Percentiles rank a stretch among this genome's conserved stretches.
These are phyloP conservation scores for Chrysemys picta DNA, from an alignment of 2,113 vertebrate species.

Conservation along the genomic window DNA sequence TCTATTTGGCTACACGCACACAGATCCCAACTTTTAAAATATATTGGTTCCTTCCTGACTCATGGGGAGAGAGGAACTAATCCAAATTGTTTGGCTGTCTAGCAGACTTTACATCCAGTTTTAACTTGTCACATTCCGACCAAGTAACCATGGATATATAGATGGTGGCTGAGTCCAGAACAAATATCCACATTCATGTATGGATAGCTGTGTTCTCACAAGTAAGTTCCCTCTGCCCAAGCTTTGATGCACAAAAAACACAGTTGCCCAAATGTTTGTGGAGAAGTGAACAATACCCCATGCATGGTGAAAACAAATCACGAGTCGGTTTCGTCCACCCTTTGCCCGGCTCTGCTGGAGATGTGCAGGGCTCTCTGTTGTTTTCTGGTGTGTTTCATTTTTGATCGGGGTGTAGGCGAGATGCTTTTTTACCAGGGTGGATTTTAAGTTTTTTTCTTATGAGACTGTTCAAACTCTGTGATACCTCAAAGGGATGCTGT, in stretches of 20 bases:
- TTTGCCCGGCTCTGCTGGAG: neutral
- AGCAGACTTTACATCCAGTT: constrained; percentile 47
- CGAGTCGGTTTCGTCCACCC: accelerated
- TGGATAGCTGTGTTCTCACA: constrained; percentile 48
- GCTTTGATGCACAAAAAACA: neutral
- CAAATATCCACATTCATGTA: constrained; percentile 12
- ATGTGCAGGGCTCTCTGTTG: accelerated
- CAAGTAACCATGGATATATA: constrained; percentile 56
- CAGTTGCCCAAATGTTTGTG: neutral
- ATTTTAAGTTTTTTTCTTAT: constrained; percentile 55
- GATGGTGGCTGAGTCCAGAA: neutral
- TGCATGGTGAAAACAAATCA: accelerated
- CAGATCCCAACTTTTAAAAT: neutral
- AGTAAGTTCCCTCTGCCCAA: constrained; percentile 36
- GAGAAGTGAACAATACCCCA: neutral
- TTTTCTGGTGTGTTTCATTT: neutral
- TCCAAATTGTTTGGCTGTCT: constrained; percentile 13
- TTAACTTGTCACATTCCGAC: constrained; percentile 24
- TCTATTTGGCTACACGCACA: constrained; percentile 16
- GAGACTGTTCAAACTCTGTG: constrained; percentile 44
- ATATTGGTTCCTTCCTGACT: constrained; percentile 25
- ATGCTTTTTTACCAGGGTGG: constrained; percentile 39
- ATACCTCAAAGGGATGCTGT: constrained; percentile 40
- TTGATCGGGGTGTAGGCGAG: neutral
- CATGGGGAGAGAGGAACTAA: neutral